Percentiles rank a stretch among this genome's conserved stretches.
These are phyloP conservation scores for Cephus pulcher DNA, from an alignment of 2,888 invertebrate species.

Conservation along the genomic window DNA sequence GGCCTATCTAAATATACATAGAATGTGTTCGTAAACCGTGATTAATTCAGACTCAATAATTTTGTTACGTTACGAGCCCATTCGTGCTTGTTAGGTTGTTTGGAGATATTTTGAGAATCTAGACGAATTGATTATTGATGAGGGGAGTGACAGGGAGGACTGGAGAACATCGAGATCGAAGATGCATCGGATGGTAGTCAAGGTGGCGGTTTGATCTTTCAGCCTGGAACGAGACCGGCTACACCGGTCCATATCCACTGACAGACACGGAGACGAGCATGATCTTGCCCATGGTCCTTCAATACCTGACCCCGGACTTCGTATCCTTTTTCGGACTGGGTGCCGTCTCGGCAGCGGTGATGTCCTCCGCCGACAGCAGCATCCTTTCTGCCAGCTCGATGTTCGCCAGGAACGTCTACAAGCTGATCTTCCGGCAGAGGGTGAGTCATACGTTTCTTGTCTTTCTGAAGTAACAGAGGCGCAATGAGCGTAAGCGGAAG, in stretches of 20 bases:
- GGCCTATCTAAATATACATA: neutral
- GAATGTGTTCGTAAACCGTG: neutral
- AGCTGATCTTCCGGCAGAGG: slow-evolving; percentile 94
- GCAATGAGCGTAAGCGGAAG: neutral
- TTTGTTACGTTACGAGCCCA: neutral
- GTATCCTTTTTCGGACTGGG: slow-evolving; percentile 98
- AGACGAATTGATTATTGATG: neutral
- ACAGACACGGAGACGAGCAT: slow-evolving; percentile 86
- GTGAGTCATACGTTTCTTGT: slow-evolving; percentile 63
- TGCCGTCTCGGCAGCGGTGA: slow-evolving; percentile 98
- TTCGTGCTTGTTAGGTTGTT: neutral
- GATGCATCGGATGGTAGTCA: neutral
- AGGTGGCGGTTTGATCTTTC: slow-evolving; percentile 36
- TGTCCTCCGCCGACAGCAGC: slow-evolving; percentile 99
- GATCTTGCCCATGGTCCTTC: slow-evolving; percentile 96
- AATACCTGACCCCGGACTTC: slow-evolving; percentile 94
- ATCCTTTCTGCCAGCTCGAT: slow-evolving; percentile 98
- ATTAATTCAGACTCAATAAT: neutral
- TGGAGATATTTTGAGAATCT: neutral
- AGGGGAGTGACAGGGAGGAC: neutral
- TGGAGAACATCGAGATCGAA: neutral
- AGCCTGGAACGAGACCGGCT: slow-evolving; percentile 97
- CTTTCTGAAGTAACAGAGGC: neutral
- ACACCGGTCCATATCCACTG: slow-evolving; percentile 80
- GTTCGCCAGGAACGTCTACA: slow-evolving; percentile 99